Percentiles rank a stretch among this genome's conserved stretches.
Conservation (phyloP, 2,113 vertebrate genomes). For the Lamprotornis superbus region DNA sequence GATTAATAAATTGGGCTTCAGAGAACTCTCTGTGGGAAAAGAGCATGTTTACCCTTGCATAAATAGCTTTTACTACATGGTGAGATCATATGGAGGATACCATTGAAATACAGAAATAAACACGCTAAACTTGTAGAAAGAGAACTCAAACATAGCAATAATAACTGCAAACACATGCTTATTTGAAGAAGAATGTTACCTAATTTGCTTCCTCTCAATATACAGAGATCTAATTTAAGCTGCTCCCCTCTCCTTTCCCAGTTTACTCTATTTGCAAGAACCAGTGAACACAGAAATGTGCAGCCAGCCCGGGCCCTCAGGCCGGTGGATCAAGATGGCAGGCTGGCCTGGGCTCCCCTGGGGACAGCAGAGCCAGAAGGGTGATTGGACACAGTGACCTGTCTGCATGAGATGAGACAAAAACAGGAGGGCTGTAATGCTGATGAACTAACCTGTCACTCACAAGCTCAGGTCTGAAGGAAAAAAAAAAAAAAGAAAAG, state of each 20-base stretch:
- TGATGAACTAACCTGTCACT: constrained; percentile 81
- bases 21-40: not conserved
- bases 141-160: not conserved
- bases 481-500: not conserved
- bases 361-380: constrained; percentile 68
- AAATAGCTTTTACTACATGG: not conserved
- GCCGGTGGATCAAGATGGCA: constrained; percentile 72
- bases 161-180: not conserved
- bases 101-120: constrained; percentile 1
- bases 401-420: constrained; percentile 72
- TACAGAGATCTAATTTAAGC: constrained; percentile 49
- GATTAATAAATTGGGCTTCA: not conserved
- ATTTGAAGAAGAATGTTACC: constrained; percentile 29
- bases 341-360: constrained; percentile 60
- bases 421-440: constrained; percentile 76
- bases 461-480: constrained; percentile 64
- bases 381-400: constrained; percentile 75
- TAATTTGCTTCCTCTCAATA: constrained; percentile 56
- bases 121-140: not conserved
- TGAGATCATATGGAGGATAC: not conserved
- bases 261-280: constrained; percentile 52
- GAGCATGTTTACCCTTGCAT: not conserved
- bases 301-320: constrained; percentile 67
- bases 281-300: constrained; percentile 59
- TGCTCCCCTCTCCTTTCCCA: not conserved